Percentiles rank a stretch among this genome's conserved stretches.
Evolutionary conservation across 37 sponge, comb jelly and placozoan genomes (phyloP).

Genomic region (Beroe ovata): DNA sequence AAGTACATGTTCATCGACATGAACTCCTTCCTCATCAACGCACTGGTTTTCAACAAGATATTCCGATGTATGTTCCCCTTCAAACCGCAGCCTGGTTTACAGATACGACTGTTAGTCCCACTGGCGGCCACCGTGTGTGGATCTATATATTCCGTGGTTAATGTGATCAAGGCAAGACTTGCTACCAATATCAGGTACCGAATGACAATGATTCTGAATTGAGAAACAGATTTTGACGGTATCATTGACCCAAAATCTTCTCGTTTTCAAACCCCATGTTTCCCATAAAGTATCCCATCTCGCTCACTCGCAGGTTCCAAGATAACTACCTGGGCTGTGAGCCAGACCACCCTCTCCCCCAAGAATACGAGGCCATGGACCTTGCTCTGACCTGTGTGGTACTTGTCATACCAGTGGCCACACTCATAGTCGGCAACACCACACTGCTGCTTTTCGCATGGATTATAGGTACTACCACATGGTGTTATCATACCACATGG

Average conservation of each 20-base stretch:
- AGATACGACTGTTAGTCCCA: background rate
- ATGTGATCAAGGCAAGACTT: constrained; percentile 9
- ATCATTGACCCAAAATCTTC: too few species aligned
- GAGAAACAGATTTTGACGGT: too few species aligned
- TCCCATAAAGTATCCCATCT: too few species aligned
- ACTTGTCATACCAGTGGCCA: constrained; percentile 26
- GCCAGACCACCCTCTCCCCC: constrained; percentile 2
- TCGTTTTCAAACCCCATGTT: too few species aligned
- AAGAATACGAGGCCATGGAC: background rate
- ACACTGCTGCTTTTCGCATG: constrained; percentile 13
- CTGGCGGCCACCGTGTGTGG: constrained; percentile 5
- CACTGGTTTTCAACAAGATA: constrained; percentile 63
- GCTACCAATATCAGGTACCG: background rate
- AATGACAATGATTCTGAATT: too few species aligned
- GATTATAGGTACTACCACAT: background rate
- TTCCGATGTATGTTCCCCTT: constrained; percentile 53
- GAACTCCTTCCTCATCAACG: constrained; percentile 61
- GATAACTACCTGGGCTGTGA: constrained; percentile 55
- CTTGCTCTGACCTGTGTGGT: constrained; percentile 33
- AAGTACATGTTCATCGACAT: constrained; percentile 44
- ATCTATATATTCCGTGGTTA: background rate
- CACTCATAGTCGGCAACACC: constrained; percentile 3
- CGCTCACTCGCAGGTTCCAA: constrained; percentile 23
- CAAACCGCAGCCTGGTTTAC: background rate
- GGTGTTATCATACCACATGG: too few species aligned